phyloP scores from a whole-genome alignment of 2,888 invertebrate genomes.

The Diarsia dahlii region DNA sequence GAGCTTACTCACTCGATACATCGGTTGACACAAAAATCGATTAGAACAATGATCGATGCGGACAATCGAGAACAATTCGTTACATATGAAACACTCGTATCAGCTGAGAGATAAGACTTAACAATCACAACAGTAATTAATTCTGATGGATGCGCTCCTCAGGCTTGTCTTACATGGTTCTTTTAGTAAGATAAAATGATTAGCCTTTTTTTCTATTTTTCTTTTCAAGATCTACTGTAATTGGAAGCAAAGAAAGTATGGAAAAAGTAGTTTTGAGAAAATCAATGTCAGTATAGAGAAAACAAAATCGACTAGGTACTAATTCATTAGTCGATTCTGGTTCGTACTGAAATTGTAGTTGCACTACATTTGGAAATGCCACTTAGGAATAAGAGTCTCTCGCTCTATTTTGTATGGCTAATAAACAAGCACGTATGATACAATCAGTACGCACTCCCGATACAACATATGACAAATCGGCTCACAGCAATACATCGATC shows the following conservation, averaged over 20 bases:
- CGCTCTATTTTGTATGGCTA: constrained; percentile 23
- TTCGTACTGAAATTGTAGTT: constrained; percentile 2
- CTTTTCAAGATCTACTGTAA: neutral
- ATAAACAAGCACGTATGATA: constrained; percentile 48
- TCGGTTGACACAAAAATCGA: constrained; percentile 63
- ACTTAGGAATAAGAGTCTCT: constrained; percentile 26
- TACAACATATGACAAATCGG: constrained; percentile 78
- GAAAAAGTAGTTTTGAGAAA: neutral
- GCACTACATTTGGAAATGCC: constrained; percentile 15
- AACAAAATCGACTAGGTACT: neutral
- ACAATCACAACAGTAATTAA: constrained; percentile 80
- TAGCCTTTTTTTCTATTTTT: constrained; percentile 1
- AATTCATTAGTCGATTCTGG: neutral
- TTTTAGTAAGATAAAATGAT: constrained; percentile 36
- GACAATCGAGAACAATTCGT: constrained; percentile 73
- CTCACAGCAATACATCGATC: constrained; percentile 71
- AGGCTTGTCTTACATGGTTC: constrained; percentile 19
- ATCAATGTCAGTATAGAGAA: neutral
- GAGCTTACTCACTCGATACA: constrained; percentile 40
- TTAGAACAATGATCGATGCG: constrained; percentile 75
- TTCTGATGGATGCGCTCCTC: constrained; percentile 78
- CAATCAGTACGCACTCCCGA: constrained; percentile 61
- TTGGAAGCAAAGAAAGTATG: neutral
- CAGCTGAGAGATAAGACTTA: constrained; percentile 70
- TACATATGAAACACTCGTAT: constrained; percentile 70